Base-by-base conservation (phyloP, 2,888 invertebrate species). In the Marronus borbonicus region DNA sequence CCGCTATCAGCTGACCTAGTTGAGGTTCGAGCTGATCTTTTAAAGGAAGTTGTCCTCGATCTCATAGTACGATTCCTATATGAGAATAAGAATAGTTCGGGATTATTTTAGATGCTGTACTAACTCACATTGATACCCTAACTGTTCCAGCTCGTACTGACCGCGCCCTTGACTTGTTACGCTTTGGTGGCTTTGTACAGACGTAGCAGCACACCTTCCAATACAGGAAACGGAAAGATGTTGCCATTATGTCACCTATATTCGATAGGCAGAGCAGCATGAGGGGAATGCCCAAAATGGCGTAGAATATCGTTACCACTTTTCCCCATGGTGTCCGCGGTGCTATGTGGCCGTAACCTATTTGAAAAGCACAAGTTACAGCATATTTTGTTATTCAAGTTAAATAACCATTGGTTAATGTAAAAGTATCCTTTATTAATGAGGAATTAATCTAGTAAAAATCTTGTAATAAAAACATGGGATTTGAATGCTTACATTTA, bases 221-320 rank as follows among this genome's bases (percentile, higher is more conserved):
- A 87, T 97, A 97, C n/a, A 97, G 89, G 86, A 97, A 97, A 81
- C 96, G 94, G 90, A 97, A 97, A 7, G 96, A 96, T 65, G 96
- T 96, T 1, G 97, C 97, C 96, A 97, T 96, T 81, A 97, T 94
- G 87, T 97, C 97, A 5, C 97, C 97, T 84, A 97, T 97, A 89
- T 96, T 97, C 76, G 97, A 97, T 81, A 98, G 92, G 85, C 98
- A 98, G 20, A 98, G 92, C 84, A 98, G 92, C 97, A 98, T 98
- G 82, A 98, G 90, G 0, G 98, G 98, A 83, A 98, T 98, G 66
- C 96, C 98, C 81, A 98, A 91, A 86, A 98, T 97, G 31, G 98
- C 98, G 89, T 98, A 98, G 88, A 98, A 95, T 85, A 98, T 98
- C 14, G 98, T 98, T 82, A 97, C 95, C 82, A 98, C 95, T 89